Percentiles rank a stretch among this genome's conserved stretches.
These are phyloP conservation scores for Girardinichthys multiradiatus DNA, from an alignment of 2,113 vertebrate genomes.

Conservation along the genomic window DNA sequence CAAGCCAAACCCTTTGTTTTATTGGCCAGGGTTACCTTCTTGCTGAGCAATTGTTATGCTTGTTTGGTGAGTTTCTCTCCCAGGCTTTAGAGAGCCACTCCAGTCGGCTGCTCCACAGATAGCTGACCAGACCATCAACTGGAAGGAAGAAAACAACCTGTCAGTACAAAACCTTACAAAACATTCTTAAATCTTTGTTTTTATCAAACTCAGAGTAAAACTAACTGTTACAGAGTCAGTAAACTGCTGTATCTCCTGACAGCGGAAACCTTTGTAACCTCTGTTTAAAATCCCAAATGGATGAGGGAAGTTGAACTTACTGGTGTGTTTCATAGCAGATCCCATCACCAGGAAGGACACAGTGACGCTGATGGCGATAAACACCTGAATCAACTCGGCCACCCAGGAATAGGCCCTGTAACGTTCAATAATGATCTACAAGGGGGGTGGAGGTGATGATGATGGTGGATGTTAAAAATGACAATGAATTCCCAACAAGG, in stretches of 20 bases:
- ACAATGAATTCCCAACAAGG: background rate
- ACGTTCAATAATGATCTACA: slow-evolving; percentile 74
- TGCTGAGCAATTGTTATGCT: slow-evolving; percentile 48
- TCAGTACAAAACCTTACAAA: background rate
- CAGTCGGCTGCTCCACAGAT: slow-evolving; percentile 45
- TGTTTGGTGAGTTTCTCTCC: slow-evolving; percentile 47
- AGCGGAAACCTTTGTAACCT: no score
- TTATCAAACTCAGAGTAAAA: background rate
- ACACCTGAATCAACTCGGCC: slow-evolving; percentile 77
- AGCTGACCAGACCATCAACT: slow-evolving; percentile 76
- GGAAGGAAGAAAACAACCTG: slow-evolving; percentile 9
- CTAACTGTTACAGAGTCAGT: no score
- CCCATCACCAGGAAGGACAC: slow-evolving; percentile 81
- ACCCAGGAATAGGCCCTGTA: slow-evolving; percentile 74
- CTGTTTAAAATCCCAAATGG: no score
- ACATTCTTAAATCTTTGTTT: background rate
- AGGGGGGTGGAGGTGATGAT: slow-evolving; percentile 2
- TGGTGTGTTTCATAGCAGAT: slow-evolving; percentile 78
- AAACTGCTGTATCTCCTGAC: no score
- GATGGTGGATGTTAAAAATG: slow-evolving; percentile 24
- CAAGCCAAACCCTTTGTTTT: no score
- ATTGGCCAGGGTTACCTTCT: slow-evolving; percentile 53
- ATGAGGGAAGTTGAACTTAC: slow-evolving; percentile 37
- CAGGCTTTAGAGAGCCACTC: slow-evolving; percentile 57
- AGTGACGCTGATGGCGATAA: slow-evolving; percentile 77